phyloP scores from a whole-genome alignment of 2,113 vertebrate genomes.

The Lepus timidus region DNA sequence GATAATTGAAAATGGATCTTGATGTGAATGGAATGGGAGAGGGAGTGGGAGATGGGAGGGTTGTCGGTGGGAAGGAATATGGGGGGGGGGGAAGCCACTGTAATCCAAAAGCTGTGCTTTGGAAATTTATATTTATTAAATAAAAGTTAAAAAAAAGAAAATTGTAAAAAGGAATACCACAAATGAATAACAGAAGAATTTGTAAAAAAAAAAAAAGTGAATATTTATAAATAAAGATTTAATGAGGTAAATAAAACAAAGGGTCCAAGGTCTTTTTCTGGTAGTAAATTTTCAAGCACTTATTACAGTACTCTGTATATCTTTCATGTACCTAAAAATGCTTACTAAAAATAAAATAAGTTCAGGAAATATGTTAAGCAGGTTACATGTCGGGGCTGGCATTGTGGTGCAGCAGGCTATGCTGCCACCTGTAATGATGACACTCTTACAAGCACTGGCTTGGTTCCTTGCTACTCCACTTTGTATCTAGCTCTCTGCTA shows the following conservation, averaged over 20 bases:
- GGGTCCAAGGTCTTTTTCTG: background rate
- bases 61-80: too few species aligned
- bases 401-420: too few species aligned
- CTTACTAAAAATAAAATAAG: background rate
- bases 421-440: too few species aligned
- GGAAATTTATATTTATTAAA: too few species aligned
- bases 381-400: background rate
- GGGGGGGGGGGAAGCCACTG: too few species aligned
- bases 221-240: background rate
- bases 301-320: background rate
- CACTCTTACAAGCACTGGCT: too few species aligned
- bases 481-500: too few species aligned
- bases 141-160: background rate
- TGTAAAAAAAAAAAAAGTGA: background rate
- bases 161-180: background rate
- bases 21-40: too few species aligned
- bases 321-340: background rate
- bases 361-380: background rate
- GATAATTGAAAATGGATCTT: too few species aligned
- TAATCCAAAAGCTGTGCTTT: too few species aligned
- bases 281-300: background rate
- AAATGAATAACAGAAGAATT: conserved; percentile 24
- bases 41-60: too few species aligned
- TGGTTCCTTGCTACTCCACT: too few species aligned
- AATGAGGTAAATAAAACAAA: conserved; percentile 30